Conservation (phyloP, 2,888 invertebrate species). For the Clistopyga incitator region DNA sequence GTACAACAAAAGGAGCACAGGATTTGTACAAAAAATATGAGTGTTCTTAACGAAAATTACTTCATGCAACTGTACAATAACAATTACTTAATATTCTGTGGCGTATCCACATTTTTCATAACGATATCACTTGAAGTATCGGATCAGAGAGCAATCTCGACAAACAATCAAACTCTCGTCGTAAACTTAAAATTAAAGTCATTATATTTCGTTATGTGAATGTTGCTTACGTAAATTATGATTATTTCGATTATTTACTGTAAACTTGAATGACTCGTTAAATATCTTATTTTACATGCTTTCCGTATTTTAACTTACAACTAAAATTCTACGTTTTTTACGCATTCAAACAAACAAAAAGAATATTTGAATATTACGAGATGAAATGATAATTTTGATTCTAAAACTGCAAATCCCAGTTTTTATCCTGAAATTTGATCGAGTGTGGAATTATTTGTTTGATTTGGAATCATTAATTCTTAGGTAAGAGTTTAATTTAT, state of each 20-base stretch:
- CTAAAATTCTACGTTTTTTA: neutral
- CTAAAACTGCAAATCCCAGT: neutral
- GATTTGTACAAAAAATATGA: neutral
- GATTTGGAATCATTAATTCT: neutral
- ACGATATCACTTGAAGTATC: neutral
- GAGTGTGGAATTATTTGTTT: neutral
- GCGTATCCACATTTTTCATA: no score
- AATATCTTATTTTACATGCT: neutral
- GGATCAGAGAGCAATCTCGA: slow-evolving; percentile 11
- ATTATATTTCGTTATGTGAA: neutral
- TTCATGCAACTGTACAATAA: neutral
- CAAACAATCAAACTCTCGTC: neutral
- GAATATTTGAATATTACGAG: neutral
- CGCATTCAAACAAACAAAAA: neutral
- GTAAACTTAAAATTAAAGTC: neutral
- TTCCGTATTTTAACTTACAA: neutral
- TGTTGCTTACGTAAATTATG: neutral
- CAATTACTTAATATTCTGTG: neutral
- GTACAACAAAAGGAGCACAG: neutral
- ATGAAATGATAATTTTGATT: no score
- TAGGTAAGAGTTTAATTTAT: neutral
- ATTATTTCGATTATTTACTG: neutral
- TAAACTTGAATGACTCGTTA: slow-evolving; percentile 10
- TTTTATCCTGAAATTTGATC: neutral
- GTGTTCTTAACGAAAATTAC: neutral